Conservation (phyloP, 1,140 invertebrate species). For the Sinella curviseta region DNA sequence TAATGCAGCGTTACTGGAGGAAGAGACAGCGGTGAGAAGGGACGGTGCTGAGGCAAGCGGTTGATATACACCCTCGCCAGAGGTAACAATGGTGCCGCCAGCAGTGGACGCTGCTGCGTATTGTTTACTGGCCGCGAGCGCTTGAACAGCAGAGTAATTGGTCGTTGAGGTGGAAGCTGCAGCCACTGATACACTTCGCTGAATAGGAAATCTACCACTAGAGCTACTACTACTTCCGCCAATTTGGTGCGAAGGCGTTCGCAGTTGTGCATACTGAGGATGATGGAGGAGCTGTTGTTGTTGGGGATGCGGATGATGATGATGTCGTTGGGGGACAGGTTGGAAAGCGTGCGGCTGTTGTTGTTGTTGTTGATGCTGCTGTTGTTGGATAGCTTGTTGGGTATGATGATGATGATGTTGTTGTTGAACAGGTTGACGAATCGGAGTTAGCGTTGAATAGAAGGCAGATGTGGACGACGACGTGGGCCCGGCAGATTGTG, state of each 20-base stretch:
- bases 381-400: not conserved
- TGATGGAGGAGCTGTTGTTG: not conserved
- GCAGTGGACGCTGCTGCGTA: not conserved
- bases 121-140: not conserved
- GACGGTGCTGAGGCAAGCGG: not conserved
- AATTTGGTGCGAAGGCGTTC: not conserved
- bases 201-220: not conserved
- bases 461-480: slow-evolving; percentile 19
- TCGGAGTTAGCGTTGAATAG: slow-evolving; percentile 15
- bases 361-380: not conserved
- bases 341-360: slow-evolving; percentile 12
- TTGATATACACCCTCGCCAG: not conserved
- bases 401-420: not conserved
- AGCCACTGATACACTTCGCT: slow-evolving; percentile 4
- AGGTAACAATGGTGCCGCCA: not conserved
- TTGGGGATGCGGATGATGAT: not conserved
- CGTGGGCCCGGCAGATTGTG: slow-evolving; percentile 15
- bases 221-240: slow-evolving; percentile 6
- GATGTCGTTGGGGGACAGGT: not conserved
- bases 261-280: not conserved
- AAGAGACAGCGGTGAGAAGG: not conserved
- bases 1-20: not conserved
- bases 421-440: slow-evolving; percentile 17
- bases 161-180: slow-evolving; percentile 12
- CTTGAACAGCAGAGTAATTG: slow-evolving; percentile 5